Evolutionary conservation across 2,113 vertebrate genomes (phyloP).

Genomic region (Tiliqua scincoides): DNA sequence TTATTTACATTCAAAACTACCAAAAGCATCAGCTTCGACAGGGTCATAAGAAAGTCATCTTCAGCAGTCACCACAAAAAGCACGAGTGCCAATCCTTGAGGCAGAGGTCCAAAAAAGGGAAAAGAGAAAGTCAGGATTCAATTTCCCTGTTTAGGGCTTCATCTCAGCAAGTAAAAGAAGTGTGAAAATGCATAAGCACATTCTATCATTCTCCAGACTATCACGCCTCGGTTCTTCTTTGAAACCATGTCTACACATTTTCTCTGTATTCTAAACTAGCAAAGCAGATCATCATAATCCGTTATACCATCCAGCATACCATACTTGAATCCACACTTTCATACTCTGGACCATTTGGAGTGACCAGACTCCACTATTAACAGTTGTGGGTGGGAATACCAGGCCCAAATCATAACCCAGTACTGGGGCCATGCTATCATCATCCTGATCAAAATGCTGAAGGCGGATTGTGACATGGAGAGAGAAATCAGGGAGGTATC

Average conservation of each 20-base stretch:
- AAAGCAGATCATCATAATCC: constrained; percentile 56
- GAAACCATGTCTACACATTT: constrained; percentile 54
- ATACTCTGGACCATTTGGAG: no score
- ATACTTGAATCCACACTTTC: no score
- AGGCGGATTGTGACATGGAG: no score
- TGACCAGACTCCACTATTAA: no score
- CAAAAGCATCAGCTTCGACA: constrained; percentile 49
- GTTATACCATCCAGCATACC: constrained; percentile 17
- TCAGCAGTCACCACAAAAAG: constrained; percentile 54
- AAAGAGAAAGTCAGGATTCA: constrained; percentile 51
- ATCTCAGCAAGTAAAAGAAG: constrained; percentile 50
- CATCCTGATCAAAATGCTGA: no score
- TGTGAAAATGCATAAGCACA: constrained; percentile 55
- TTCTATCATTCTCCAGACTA: constrained; percentile 51
- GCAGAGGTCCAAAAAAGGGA: constrained; percentile 51
- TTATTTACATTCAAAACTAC: constrained; percentile 52
- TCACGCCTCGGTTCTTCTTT: constrained; percentile 61
- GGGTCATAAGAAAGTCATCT: constrained; percentile 36
- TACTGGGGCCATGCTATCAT: no score
- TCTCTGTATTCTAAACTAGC: constrained; percentile 54
- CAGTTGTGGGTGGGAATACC: no score
- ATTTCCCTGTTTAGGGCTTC: constrained; percentile 52
- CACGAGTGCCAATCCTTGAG: constrained; percentile 51
- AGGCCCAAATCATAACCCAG: no score
- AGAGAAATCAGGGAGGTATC: no score